Base-by-base conservation (phyloP, 2,113 vertebrate species). In the Ammodytes dubius region DNA sequence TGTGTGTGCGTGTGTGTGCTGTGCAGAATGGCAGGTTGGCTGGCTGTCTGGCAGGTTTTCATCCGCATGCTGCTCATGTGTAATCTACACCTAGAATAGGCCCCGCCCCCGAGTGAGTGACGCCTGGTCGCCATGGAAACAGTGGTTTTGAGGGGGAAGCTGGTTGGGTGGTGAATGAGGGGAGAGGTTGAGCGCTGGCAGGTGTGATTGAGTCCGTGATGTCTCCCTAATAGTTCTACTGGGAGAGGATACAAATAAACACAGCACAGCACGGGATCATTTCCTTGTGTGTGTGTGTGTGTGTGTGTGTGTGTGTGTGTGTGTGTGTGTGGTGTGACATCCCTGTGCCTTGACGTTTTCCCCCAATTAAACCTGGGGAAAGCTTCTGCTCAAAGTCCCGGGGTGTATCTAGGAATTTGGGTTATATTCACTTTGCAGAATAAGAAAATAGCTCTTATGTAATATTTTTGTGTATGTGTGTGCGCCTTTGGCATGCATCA, bases 101-200 rank as follows among this genome's bases (percentile, higher is more conserved):
- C 27, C 27, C 27, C 27, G 68, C 67, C 17, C 67, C 54, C 4
- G 27, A 61, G 68, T 35, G 86, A 84, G 74, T 59, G 81, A 82
- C 17, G 69, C 68, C 56, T 7, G 1, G 89, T 94, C 89, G 78
- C 89, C 84, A 90, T 85, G 87, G 93, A 89, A 90, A 93, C 93
- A 71, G 69, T 70, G 71, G 70, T 76, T 84, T 71, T 53, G 35
- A 27, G 27, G 27, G 27, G 77, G 70, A 64, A 81, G 80, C 82
- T 79, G 88, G 85, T 73, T 81, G 49, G 71, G 82, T 68, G 77
- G 79, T 43, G 86, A 85, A 86, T 64, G 87, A 89, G 87, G 84
- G 68, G 61, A 86, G 50, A 27, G 68, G 87, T 82, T 82, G 83
- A 81, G 80, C 10, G 66, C 82, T 70, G 85, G 83, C 86, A 91